Conservation (phyloP, 2,113 vertebrate genomes). For the Ophiodon elongatus region DNA sequence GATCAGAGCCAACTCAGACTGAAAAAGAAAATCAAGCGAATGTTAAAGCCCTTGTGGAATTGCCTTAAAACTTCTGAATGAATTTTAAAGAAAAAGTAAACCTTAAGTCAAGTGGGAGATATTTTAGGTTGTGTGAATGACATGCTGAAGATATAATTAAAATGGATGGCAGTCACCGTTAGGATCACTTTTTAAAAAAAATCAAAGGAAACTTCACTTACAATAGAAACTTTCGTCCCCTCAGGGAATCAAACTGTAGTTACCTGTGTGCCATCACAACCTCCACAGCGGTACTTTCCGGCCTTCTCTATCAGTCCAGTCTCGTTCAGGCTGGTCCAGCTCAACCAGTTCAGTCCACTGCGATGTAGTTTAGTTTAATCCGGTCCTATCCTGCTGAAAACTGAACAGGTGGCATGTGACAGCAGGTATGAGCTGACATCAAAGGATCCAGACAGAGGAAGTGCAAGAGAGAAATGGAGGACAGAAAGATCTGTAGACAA, state of each 20-base stretch:
- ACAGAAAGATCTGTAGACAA: slow-evolving; percentile 48
- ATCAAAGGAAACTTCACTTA: neutral
- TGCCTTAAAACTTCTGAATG: slow-evolving; percentile 7
- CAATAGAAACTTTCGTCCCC: neutral
- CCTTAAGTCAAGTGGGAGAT: neutral
- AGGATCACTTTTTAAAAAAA: neutral
- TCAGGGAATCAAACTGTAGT: neutral
- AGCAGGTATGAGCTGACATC: slow-evolving; percentile 79
- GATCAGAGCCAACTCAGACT: slow-evolving; percentile 56
- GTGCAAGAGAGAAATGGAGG: slow-evolving; percentile 20
- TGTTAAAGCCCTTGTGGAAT: slow-evolving; percentile 30
- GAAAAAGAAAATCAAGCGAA: slow-evolving; percentile 45
- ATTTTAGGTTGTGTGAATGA: neutral
- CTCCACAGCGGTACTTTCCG: neutral
- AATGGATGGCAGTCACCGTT: neutral
- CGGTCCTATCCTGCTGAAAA: slow-evolving; percentile 62
- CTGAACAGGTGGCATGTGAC: slow-evolving; percentile 81
- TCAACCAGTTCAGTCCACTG: slow-evolving; percentile 26
- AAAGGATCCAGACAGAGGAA: slow-evolving; percentile 65
- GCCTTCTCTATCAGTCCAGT: slow-evolving; percentile 4
- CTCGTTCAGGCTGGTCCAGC: slow-evolving; percentile 1
- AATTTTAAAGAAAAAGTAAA: slow-evolving; percentile 16
- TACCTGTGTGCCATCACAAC: neutral
- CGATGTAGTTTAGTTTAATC: slow-evolving; percentile 49
- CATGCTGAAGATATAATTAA: neutral